Evolutionary conservation across 1,140 invertebrate species (phyloP).

Genomic region (Drusus annulatus): DNA sequence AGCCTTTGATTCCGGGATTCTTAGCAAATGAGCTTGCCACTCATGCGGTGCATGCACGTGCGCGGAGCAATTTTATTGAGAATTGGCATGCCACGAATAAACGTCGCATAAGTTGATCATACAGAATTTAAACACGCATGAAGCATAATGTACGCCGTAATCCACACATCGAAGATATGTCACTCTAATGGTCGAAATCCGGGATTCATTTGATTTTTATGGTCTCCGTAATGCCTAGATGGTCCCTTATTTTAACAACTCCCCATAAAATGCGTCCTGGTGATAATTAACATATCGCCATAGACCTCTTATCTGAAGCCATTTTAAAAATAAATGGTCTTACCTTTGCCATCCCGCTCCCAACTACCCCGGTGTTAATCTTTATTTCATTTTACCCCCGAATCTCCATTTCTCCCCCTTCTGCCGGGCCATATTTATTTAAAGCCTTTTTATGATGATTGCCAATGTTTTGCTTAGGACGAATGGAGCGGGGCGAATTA

Average conservation of each 20-base stretch:
- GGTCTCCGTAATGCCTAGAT: constrained; percentile 17
- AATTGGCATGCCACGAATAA: not conserved
- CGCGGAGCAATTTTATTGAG: not conserved
- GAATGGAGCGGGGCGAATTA: not conserved
- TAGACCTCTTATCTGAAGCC: constrained; percentile 19
- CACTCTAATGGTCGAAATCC: constrained; percentile 18
- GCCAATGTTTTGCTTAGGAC: not conserved
- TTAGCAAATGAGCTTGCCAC: too few species aligned
- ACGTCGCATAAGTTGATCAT: not conserved
- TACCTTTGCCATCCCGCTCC: constrained; percentile 5
- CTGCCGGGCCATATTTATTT: not conserved
- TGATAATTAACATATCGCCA: constrained; percentile 38
- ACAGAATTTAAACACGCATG: constrained; percentile 13
- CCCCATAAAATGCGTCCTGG: constrained; percentile 22
- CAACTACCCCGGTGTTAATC: not conserved
- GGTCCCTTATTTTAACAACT: constrained; percentile 30
- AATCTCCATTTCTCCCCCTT: not conserved
- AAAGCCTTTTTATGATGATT: constrained; percentile 18
- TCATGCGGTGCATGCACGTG: too few species aligned
- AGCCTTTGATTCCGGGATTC: too few species aligned
- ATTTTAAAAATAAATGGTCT: constrained; percentile 22
- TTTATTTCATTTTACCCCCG: not conserved
- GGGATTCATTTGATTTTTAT: constrained; percentile 36
- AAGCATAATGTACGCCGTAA: constrained; percentile 12
- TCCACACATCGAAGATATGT: not conserved